A percentile compares a stretch with the other conserved stretches of the same genome.
These are phyloP conservation scores for Epicampocera succincta DNA, from an alignment of 2,888 invertebrate genomes.

Conservation along the genomic window DNA sequence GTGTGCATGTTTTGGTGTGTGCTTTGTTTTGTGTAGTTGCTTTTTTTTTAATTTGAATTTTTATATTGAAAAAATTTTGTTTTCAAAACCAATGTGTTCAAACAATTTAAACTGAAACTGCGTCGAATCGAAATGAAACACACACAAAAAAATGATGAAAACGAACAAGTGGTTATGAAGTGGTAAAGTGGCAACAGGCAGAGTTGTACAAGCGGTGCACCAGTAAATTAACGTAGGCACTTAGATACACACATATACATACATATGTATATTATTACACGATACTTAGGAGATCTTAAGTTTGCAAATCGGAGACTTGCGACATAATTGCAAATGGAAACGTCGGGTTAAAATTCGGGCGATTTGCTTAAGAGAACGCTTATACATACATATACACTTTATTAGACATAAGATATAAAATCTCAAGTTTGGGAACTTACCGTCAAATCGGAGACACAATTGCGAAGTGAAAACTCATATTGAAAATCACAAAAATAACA, in stretches of 20 bases:
- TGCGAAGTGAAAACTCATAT: no score
- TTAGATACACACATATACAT: not conserved
- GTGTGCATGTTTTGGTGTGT: not conserved
- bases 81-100: constrained; percentile 60
- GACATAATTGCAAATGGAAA: no score
- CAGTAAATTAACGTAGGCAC: not conserved
- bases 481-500: no score
- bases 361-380: no score
- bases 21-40: not conserved
- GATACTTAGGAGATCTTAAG: no score
- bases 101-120: constrained; percentile 61
- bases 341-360: no score
- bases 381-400: no score
- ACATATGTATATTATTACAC: not conserved
- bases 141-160: constrained; percentile 1
- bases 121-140: constrained; percentile 67
- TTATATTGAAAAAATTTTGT: constrained; percentile 66
- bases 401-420: no score
- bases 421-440: no score
- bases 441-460: no score
- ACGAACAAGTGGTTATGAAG: constrained; percentile 43
- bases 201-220: constrained; percentile 35
- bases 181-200: constrained; percentile 4
- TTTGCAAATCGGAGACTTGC: no score
- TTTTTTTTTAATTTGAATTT: constrained; percentile 55